phyloP scores from a whole-genome alignment of 2,888 invertebrate genomes.

The Ashinkailepas kermadecensis region DNA sequence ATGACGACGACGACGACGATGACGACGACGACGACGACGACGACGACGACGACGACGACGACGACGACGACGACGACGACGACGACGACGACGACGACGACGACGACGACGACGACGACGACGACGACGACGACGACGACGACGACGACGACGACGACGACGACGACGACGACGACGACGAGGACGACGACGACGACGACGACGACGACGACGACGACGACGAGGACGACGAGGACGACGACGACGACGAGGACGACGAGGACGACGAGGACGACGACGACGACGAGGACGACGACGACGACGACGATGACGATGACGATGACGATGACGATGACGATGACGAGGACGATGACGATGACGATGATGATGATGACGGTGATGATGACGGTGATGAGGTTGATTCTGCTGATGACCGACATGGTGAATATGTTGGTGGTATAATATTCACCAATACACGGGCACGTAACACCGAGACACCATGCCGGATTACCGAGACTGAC shows the following conservation, averaged over 20 bases:
- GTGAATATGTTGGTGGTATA: neutral
- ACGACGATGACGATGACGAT: neutral
- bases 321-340: neutral
- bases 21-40: neutral
- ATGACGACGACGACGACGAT: neutral
- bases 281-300: neutral
- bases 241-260: neutral
- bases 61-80: neutral
- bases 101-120: neutral
- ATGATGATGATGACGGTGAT: neutral
- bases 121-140: neutral
- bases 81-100: neutral
- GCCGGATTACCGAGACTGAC: too few relatives aligned
- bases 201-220: neutral
- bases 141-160: neutral
- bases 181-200: neutral
- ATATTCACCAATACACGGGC: too few relatives aligned
- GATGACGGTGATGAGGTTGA: neutral
- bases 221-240: neutral
- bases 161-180: too few relatives aligned
- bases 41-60: neutral
- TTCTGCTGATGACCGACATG: neutral
- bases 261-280: neutral
- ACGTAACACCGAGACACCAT: too few relatives aligned
- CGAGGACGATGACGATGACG: neutral